Evolutionary conservation across 2,113 vertebrate species (phyloP), one percentile per base, ranked within the genome.

Genomic region (Takifugu flavidus): DNA sequence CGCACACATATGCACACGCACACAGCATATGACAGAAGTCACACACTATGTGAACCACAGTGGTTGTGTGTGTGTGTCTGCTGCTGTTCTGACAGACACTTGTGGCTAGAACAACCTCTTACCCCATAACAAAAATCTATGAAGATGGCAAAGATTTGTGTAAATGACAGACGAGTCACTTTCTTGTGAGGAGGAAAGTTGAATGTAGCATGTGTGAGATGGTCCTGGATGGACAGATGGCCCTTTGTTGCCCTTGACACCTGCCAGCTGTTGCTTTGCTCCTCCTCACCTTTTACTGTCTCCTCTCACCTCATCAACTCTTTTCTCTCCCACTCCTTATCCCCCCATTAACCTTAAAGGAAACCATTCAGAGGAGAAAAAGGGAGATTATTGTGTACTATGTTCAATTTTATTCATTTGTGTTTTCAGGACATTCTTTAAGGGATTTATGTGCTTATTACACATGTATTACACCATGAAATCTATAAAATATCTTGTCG

Each of bases 231-330:
- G 92, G 93, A 95, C 96, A 98, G 95, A 98, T 98, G 96, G 95
- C 91, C 91, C 92, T 94, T 96, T 98, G 95, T 98, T 93, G 93
- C 91, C 79, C 83, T 91, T 95, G 95, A 98, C 95, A 96, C 95
- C 95, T 94, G 94, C 94, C 95, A 97, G 95, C 95, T 97, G 95
- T 93, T 95, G 74, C 72, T 81, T 58, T 77, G 62, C 68, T 85
- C 81, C 57, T 83, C 65, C 68, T 83, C 71, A 82, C 77, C 67
- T 84, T 77, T 59, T 77, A 67, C 34, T 60, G 51, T 61, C 49
- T 76, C 50, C 55, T 65, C 76, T 86, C 72, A 77, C 77, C 71
- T 83, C 65, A 56, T 77, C 67, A 55, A 34, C 65, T 59, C 59
- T 68, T 77, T 67, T 45, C 61, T 73, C 20, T 34, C 47, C 60